Evolutionary conservation across 2,888 invertebrate genomes (phyloP), one percentile per base, ranked within the genome.

Genomic region (Caenorhabditis doughertyi): DNA sequence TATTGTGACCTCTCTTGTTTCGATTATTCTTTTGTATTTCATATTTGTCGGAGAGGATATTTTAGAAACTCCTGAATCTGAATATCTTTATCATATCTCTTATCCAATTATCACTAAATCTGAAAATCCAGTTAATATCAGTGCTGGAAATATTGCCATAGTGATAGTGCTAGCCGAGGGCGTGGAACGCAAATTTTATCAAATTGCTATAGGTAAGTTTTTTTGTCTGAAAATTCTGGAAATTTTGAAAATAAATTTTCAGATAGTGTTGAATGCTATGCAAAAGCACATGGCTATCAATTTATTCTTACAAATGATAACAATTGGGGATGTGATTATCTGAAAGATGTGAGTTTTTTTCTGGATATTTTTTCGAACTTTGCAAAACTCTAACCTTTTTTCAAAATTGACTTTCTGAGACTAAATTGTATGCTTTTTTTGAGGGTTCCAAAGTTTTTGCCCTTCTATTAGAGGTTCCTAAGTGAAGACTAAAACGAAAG

Each of bases 241-340:
- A 35, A 35, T 7, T 9, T 13, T 42, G 4, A 9, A 42, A 42
- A 3, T 13, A 8, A n/a, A 4, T 13, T 18, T 77, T 44, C 64
- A 84, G 84, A 80, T 18, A 72, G 80, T 9, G 51, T 81, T 1
- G 44, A 71, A 16, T 84, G 84, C 25, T 84, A 84, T 53, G 49
- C 81, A 18, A 68, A 71, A 49, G 80, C 64, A 13, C 84, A 81
- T 8, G 70, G 60, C 3, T 84, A 84, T 32, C 29, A 51, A 4
- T 79, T 65, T 4, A 51, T 77, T 18, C 47, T 79, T 0, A 70
- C 60, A 0, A 32, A n/a, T 27, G 73, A 79, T 21, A 11, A 11
- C 16, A 44, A 74, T 32, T 79, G 55, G 32, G 27, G 51, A 9
- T 84, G 81, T 21, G 64, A 67, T 18, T 42, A 64, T 35, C 58